Conservation (phyloP, 53 echinoderm and acorn worm genomes). For the Echinarachnius parma region DNA sequence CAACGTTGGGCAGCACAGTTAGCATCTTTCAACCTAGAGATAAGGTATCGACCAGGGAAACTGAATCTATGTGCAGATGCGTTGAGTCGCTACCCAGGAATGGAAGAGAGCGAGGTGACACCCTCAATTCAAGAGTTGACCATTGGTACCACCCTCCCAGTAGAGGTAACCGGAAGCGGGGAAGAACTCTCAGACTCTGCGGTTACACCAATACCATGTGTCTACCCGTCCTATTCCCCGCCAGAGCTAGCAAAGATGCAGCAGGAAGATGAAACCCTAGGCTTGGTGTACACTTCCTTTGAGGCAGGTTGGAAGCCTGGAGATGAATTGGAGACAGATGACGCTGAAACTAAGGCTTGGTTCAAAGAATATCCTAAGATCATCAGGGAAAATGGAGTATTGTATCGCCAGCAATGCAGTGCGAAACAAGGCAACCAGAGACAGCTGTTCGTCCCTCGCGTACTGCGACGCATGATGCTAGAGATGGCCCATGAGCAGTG, state of each 20-base stretch:
- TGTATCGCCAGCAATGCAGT: constrained; percentile 5
- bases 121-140: neutral
- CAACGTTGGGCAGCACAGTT: constrained; percentile 34
- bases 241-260: constrained; percentile 45
- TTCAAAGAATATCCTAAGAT: neutral
- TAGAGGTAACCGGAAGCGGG: too few relatives aligned
- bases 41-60: constrained; percentile 33
- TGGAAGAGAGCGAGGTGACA: constrained; percentile 1
- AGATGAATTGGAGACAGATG: neutral
- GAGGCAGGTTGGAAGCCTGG: constrained; percentile 42
- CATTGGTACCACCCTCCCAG: neutral
- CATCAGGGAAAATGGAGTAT: constrained; percentile 3
- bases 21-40: constrained; percentile 36
- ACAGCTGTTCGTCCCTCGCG: constrained; percentile 38
- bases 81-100: constrained; percentile 41
- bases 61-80: constrained; percentile 49
- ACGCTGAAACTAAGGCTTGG: constrained; percentile 10
- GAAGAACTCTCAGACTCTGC: neutral
- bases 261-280: constrained; percentile 38
- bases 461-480: constrained; percentile 18
- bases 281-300: constrained; percentile 22
- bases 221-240: constrained; percentile 56
- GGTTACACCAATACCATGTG: constrained; percentile 3
- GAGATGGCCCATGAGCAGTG: constrained; percentile 47
- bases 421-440: neutral